Evolutionary conservation across 2,797 vertebrate species (phyloP), one percentile per base, ranked within the genome.

Genomic region (Pseudochromis fuscus): DNA sequence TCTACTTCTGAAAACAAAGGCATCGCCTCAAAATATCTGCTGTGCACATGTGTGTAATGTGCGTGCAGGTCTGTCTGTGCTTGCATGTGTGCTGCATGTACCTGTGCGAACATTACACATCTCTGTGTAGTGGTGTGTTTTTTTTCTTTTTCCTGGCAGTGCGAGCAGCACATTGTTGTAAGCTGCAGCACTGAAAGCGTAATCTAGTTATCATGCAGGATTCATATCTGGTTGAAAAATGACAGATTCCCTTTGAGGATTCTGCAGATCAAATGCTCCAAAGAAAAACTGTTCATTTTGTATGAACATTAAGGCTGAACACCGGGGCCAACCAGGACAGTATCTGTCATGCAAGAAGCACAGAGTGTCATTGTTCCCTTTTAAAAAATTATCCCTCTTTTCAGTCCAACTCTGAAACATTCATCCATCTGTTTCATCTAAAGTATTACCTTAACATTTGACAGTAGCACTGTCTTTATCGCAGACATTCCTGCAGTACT

Each of bases 211-310:
- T 77, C 60, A 67, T 83, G 73, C 72, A 83, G 63, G 71, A 84
- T 87, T 88, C 65, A 77, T 77, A 77, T 79, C 42, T 71, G 74
- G 50, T 77, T 80, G 61, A 84, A 77, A 78, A 74, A 78, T 75
- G 58, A 75, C 57, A 79, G 57, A 62, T 75, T 82, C 27, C 46
- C 80, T 88, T 75, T 84, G 67, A 83, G 71, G 70, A 56, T 50
- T 64, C 25, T 25, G 45, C 53, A 38, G 58, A 65, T 79, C 62
- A 77, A 81, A 76, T 25, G 23, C 69, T 75, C 46, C 37, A 53
- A 75, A 55, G 40, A 48, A 63, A 77, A 70, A 61, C 3, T 38
- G 28, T 27, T 81, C 42, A 46, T 74, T 82, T 72, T 61, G 68
- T 67, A 64, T 37, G 21, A 24, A 66, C 49, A 58, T 53, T 23